Conservation (phyloP, 23 tunicate genomes). For the Styela plicata region DNA sequence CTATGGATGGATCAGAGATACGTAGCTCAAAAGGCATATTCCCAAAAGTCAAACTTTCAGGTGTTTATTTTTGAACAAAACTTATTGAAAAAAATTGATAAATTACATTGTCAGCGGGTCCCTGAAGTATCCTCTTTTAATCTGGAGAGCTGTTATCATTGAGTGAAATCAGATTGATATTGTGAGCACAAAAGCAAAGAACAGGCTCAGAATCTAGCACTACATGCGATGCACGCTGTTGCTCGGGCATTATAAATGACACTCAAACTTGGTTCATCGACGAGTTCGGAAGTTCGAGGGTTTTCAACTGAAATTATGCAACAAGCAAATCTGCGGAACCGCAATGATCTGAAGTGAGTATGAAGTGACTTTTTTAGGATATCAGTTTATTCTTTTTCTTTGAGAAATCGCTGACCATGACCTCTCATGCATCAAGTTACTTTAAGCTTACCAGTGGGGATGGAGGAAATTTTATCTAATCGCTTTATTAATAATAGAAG, state of each 20-base stretch:
- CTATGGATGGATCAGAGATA: too few relatives aligned
- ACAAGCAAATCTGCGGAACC: neutral
- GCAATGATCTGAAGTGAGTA: neutral
- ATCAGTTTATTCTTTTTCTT: too few relatives aligned
- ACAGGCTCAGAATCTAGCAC: slow-evolving; percentile 11
- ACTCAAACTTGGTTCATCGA: slow-evolving; percentile 29
- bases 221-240: slow-evolving; percentile 20
- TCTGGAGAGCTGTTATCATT: slow-evolving; percentile 15
- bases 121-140: slow-evolving; percentile 25
- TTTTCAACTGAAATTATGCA: slow-evolving; percentile 24
- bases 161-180: slow-evolving; percentile 11
- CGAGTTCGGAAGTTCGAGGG: slow-evolving; percentile 17
- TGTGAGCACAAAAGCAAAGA: neutral
- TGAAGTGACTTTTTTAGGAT: too few relatives aligned
- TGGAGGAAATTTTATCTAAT: too few relatives aligned
- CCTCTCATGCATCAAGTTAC: too few relatives aligned
- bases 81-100: too few relatives aligned
- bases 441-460: too few relatives aligned
- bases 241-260: slow-evolving; percentile 28
- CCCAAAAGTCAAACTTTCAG: too few relatives aligned
- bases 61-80: too few relatives aligned
- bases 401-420: too few relatives aligned
- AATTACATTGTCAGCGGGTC: slow-evolving; percentile 26
- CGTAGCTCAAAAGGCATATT: too few relatives aligned
- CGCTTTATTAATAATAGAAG: too few relatives aligned